Evolutionary conservation across 2,797 vertebrate species (phyloP), one percentile per base, ranked within the genome.

Genomic region (Tinamus major): DNA sequence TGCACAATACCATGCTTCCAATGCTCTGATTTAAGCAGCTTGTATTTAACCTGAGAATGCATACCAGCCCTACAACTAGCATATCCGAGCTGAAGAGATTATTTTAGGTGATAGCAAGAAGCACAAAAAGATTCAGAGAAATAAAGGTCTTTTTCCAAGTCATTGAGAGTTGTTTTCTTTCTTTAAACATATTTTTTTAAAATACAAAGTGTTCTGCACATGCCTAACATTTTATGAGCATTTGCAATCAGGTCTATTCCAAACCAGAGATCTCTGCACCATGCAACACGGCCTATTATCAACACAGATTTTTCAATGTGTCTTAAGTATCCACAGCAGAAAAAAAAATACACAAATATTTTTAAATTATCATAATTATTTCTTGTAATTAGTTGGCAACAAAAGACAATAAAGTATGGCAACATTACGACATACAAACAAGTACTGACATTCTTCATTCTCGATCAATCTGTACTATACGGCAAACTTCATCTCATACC

Each of bases 221-320:
- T 55, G 58, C 58, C 85, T 92, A 83, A 90, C 23, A 51, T 70
- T 95, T 92, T 83, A 71, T 92, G 90, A 94, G 90, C 68, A 78
- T 39, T 87, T 63, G 79, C 53, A 58, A 44, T 78, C 41, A 75
- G 49, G 61, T 78, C 74, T 90, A 82, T 83, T 82, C 55, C 64
- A 89, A 71, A 82, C 41, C 20, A 68, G 42, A 90, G 68, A 85
- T 27, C 14, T 37, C 26, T 55, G 31, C 58, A 69, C 65, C 81
- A 85, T 51, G 79, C 58, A 92, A 46, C 3, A 78, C 74, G 78
- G 63, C 6, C 70, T 42, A 33, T 37, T 80, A 74, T 29, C 2
- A 7, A 79, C 6, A n/a, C 58, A 78, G 37, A 56, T 31, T 87
- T 78, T 79, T 62, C 33, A 85, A 21, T n/a, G 14, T 70, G 15